Evolutionary conservation across 2,888 invertebrate genomes (phyloP).

Genomic region (Lordiphosa andalusiaca): DNA sequence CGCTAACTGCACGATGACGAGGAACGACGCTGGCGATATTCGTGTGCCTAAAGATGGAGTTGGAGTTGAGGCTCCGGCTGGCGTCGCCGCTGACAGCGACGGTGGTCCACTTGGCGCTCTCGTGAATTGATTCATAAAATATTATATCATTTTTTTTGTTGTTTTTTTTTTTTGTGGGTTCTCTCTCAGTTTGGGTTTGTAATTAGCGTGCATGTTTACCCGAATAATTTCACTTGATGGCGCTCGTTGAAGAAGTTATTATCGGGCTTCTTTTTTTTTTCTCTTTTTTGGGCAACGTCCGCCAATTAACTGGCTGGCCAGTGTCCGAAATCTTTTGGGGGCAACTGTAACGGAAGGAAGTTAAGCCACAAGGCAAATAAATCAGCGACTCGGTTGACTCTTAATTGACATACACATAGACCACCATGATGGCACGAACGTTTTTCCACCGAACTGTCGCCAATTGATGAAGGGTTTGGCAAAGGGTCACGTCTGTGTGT

Average conservation of each 20-base stretch:
- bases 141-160: conserved; percentile 68
- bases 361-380: conserved; percentile 50
- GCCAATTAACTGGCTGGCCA: conserved; percentile 71
- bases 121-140: conserved; percentile 75
- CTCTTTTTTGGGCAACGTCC: conserved; percentile 58
- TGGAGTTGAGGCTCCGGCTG: conserved; percentile 18
- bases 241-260: conserved; percentile 73
- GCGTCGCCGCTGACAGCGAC: conserved; percentile 64
- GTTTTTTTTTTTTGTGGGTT: not conserved
- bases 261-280: conserved; percentile 34
- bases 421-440: conserved; percentile 39
- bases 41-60: conserved; percentile 55
- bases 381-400: conserved; percentile 50
- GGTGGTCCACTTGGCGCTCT: conserved; percentile 74
- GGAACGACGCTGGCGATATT: conserved; percentile 63
- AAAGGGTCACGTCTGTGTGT: conserved; percentile 56
- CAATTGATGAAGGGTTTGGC: conserved; percentile 61
- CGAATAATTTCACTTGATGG: conserved; percentile 75
- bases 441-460: conserved; percentile 53
- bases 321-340: conserved; percentile 46
- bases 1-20: conserved; percentile 66
- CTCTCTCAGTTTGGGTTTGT: conserved; percentile 29
- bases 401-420: conserved; percentile 71
- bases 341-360: conserved; percentile 70
- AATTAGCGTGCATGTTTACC: conserved; percentile 74